Base-by-base conservation (phyloP, 2,888 invertebrate species). In the Habroteleia sp. region DNA sequence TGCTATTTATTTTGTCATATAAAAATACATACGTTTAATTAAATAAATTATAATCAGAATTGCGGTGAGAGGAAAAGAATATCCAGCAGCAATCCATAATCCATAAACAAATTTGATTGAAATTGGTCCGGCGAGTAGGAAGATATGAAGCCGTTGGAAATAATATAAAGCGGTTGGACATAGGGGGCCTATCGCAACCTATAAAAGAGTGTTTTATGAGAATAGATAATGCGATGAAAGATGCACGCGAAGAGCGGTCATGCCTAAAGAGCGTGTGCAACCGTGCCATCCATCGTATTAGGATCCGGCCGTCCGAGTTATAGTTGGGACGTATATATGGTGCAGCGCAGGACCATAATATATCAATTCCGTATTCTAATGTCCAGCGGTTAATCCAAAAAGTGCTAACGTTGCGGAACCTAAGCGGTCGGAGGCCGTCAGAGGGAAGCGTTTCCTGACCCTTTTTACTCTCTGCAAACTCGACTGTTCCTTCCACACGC, bases 321-420 rank as follows among this genome's bases (percentile, higher is more conserved):
- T 77, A 71, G 77, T 72, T 52, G 20, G 41, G 23, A 20, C 11
- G 37, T 37, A 27, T 17, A 31, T 11, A 23, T 6, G 13, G 69
- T 69, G 63, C 62, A 42, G 75, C 48, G 69, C 75, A 52, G 77
- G 63, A 74, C 83, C 81, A 83, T 84, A 85, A 88, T 87, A 88
- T 88, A 87, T 88, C 88, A 88, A 87, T 85, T 85, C 84, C 85
- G 86, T 88, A 88, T 88, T 88, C 88, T 88, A 88, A 88, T 88
- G 88, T 87, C 85, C 83, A 82, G 83, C 85, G 83, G 86, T 87
- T 87, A 86, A 87, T 88, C 84, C 87, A 82, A 88, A 88, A 88
- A 87, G 86, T 88, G 88, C 87, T 83, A 85, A 87, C 87, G 84
- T 75, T 83, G 86, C 86, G 84, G 86, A 87, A 85, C 82, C 83